phyloP scores from a whole-genome alignment of 2,113 vertebrate species.

The Prunella himalayana region DNA sequence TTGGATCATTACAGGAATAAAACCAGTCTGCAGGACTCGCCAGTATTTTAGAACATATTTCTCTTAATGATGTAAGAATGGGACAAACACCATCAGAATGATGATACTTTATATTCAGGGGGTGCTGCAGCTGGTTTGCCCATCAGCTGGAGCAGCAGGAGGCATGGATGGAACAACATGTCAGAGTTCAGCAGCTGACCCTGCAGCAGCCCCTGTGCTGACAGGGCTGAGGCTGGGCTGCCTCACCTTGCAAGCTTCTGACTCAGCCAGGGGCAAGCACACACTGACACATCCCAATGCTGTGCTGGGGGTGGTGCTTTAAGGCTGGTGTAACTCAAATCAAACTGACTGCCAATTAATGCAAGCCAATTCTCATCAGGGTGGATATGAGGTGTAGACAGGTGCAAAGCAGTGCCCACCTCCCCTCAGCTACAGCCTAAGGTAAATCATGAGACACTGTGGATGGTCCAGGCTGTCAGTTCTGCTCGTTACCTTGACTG shows the following conservation, averaged over 20 bases:
- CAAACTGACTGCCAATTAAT: neutral
- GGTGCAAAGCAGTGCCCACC: neutral
- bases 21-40: neutral
- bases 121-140: neutral
- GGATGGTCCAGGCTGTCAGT: neutral
- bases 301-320: neutral
- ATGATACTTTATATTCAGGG: neutral
- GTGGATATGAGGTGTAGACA: neutral
- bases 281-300: neutral
- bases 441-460: neutral
- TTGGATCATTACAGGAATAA: constrained; percentile 5
- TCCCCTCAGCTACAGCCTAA: neutral
- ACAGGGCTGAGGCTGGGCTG: neutral
- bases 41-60: neutral
- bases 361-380: neutral
- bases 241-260: neutral
- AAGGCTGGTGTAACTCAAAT: neutral
- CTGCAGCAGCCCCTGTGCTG: neutral
- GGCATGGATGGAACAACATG: accelerated
- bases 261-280: neutral
- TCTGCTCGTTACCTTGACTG: neutral
- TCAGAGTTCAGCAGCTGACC: neutral
- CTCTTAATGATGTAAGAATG: neutral
- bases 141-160: neutral
- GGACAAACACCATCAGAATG: neutral